Base-by-base conservation (phyloP, 2,113 vertebrate species). In the Hippocampus guttulatus region DNA sequence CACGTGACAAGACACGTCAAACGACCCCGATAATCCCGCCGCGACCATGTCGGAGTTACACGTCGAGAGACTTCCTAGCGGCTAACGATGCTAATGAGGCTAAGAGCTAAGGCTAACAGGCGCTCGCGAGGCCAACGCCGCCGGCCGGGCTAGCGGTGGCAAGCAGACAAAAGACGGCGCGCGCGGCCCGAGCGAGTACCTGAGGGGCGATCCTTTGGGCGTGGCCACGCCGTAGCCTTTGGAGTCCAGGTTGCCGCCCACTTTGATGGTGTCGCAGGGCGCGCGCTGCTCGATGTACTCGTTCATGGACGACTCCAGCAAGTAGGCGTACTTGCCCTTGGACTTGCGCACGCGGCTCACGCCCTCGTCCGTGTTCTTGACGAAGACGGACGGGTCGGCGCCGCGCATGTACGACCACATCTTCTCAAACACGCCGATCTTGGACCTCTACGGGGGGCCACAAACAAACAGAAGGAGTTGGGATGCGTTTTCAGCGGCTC, bases 371-470 rank as follows among this genome's bases (percentile, higher is more conserved):
- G 96, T 99, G 43, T 91, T 98, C 88, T 95, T 95, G 78, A 98
- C 96, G 67, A 98, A 98, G 86, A 98, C 96, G 0, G 96, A 92
- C 3, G 96, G 96, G 55, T 99, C 97, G 0, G 97, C 94, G 18
- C 95, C 95, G 76, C 95, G 95, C 97, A 99, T 99, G 89, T 98
- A 99, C 0, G 97, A 98, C 97, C 97, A 99, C 96, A 99, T 99
- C 92, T 99, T 99, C 92, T 99, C 97, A 74, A 99, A 99, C 64
- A 99, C 96, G 0, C 94, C 97, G 6, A 99, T 98, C 92, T 98
- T 99, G 71, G 97, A 99, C 78, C 96, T 90, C 97, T 99, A 83
- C 0, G 1, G 27, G 23, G 20, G 21, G 30, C 21, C 57, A 52
- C 23, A 11, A 7, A 60, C 58, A 12, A n/a, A 23, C 12, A 47